A percentile compares a stretch with the other conserved stretches of the same genome.
phyloP scores from a whole-genome alignment of 1,140 invertebrate species.

The Bathynomus jamesi region DNA sequence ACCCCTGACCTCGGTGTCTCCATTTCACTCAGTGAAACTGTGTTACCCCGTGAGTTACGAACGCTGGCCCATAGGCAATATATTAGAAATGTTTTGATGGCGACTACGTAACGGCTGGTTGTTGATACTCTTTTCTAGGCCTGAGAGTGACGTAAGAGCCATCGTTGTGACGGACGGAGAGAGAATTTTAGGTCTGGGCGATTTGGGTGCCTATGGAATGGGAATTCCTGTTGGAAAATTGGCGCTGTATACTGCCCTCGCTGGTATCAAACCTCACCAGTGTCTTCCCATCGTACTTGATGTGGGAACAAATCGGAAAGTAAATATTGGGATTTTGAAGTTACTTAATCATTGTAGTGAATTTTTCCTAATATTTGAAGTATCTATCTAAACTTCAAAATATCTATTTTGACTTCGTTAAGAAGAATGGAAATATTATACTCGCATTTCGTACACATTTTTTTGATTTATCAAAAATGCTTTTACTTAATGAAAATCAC shows the following conservation, averaged over 20 bases:
- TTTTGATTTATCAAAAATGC: too few species aligned
- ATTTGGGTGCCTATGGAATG: conserved; percentile 90
- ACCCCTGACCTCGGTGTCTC: too few species aligned
- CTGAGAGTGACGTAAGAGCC: conserved; percentile 81
- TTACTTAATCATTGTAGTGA: not conserved
- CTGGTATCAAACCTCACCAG: conserved; percentile 85
- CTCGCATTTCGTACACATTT: too few species aligned
- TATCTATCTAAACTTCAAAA: not conserved
- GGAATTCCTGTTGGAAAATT: conserved; percentile 93
- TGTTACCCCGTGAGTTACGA: too few species aligned
- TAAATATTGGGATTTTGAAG: too few species aligned
- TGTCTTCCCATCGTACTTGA: conserved; percentile 87
- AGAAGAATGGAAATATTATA: too few species aligned
- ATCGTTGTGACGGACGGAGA: conserved; percentile 94
- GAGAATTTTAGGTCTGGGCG: conserved; percentile 84
- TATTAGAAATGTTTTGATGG: too few species aligned
- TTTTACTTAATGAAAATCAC: too few species aligned
- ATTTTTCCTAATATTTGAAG: conserved; percentile 9
- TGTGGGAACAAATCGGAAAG: conserved; percentile 84
- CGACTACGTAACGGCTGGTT: too few species aligned
- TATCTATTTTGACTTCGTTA: not conserved
- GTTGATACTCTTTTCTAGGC: too few species aligned
- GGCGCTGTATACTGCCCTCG: conserved; percentile 82
- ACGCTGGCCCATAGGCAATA: too few species aligned
- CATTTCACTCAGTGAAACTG: too few species aligned